Base-by-base conservation (phyloP, 2,113 vertebrate genomes). In the Rhea pennata region DNA sequence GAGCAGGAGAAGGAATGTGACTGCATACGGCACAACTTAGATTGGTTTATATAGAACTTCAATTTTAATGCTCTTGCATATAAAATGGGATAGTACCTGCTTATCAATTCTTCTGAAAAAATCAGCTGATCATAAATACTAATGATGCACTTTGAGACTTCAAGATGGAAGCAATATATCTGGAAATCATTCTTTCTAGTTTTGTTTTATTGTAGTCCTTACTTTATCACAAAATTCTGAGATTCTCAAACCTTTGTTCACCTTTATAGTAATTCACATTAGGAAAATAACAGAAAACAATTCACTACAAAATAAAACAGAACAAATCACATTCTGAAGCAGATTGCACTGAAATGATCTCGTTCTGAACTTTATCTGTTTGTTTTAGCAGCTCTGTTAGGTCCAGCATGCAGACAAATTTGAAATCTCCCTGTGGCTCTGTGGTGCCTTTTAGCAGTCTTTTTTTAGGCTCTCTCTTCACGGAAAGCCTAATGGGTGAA, bases 351-450 rank as follows among this genome's bases (percentile, higher is more conserved):
- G 29, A 93, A 72, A 86, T 74, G 8, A 67, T 75, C 27, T 40
- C 7, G 39, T 67, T 84, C 85, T 71, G 51, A 92, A 88, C 2
- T 77, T 88, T 77, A 48, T 84, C 2, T 40, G 48, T 69, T 92
- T 58, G 87, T 81, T 95, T 79, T 42, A 64, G 66, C n/a, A 81
- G 31, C 31, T 81, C n/a, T 84, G 16, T 72, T 84, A 83, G 9
- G 31, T 88, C 21, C 73, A 88, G 29, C 48, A 78, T 84, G 50
- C 42, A 79, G 62, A 93, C 9, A 31, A 88, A 73, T 82, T 82
- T 69, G 76, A 94, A 94, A 81, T 87, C 93, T 95, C 80, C 53
- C 62, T 73, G 65, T 93, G 42, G 56, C 27, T 96, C 67, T 44
- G 61, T 33, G 42, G 15, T 93, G 48, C 10, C 48, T 95, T 88